phyloP scores from a whole-genome alignment of 2,888 invertebrate genomes.

The Leptopilina syphax region DNA sequence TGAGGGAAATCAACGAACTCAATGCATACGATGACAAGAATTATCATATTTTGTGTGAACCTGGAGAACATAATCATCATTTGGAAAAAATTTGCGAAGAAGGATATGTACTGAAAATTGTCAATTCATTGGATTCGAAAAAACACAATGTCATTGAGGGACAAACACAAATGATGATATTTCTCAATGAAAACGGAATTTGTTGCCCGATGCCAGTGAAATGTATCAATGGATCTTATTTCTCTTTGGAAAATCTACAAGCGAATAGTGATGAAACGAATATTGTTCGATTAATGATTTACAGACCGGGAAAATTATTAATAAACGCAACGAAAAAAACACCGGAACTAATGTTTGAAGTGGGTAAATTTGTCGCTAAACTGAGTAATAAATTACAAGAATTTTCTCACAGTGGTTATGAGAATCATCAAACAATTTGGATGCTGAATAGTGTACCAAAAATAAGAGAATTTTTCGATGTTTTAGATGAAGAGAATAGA shows the following conservation, averaged over 20 bases:
- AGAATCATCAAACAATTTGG: slow-evolving; percentile 85
- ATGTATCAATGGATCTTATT: slow-evolving; percentile 83
- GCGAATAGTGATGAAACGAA: slow-evolving; percentile 78
- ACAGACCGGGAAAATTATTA: slow-evolving; percentile 85
- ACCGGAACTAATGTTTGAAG: slow-evolving; percentile 82
- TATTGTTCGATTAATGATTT: slow-evolving; percentile 87
- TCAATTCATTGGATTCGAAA: slow-evolving; percentile 89
- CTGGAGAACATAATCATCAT: slow-evolving; percentile 81
- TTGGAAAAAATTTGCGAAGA: slow-evolving; percentile 79
- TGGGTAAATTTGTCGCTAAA: slow-evolving; percentile 85
- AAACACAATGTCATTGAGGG: slow-evolving; percentile 84
- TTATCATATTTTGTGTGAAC: slow-evolving; percentile 82
- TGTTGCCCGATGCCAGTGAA: slow-evolving; percentile 85
- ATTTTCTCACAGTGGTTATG: slow-evolving; percentile 85
- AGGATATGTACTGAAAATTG: slow-evolving; percentile 89
- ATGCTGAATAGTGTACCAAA: slow-evolving; percentile 84
- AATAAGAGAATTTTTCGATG: slow-evolving; percentile 84
- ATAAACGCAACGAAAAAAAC: slow-evolving; percentile 80
- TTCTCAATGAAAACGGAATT: slow-evolving; percentile 82
- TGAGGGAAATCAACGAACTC: slow-evolving; percentile 80
- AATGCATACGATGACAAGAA: slow-evolving; percentile 90
- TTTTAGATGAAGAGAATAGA: slow-evolving; percentile 81
- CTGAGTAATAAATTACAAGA: slow-evolving; percentile 84
- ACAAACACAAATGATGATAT: slow-evolving; percentile 86
- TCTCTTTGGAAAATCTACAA: slow-evolving; percentile 77